Percentiles rank a stretch among this genome's conserved stretches.
phyloP scores from a whole-genome alignment of 2,888 invertebrate genomes.

The Lymantria dispar region DNA sequence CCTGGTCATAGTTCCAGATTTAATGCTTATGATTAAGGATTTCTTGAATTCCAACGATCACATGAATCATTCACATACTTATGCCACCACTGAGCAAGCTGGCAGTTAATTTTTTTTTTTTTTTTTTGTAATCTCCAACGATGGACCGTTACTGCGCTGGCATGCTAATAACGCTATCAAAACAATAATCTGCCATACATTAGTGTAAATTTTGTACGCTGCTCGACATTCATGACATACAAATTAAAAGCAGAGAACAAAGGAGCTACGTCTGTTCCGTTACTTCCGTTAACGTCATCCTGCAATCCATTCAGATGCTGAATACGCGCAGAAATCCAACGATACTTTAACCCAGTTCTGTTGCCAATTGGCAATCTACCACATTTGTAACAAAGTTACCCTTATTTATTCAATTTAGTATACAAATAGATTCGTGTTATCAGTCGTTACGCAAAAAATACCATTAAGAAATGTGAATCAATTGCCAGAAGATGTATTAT shows the following conservation, averaged over 20 bases:
- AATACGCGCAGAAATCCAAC: conserved; percentile 41
- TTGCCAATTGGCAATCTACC: conserved; percentile 36
- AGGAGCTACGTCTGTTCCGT: conserved; percentile 48
- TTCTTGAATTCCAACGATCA: too few species aligned
- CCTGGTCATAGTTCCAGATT: too few species aligned
- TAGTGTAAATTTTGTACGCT: conserved; percentile 33
- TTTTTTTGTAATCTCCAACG: conserved; percentile 9
- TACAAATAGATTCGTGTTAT: conserved; percentile 11
- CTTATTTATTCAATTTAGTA: conserved; percentile 11
- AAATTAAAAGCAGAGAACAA: conserved; percentile 52
- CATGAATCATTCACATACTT: too few species aligned
- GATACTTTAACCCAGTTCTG: conserved; percentile 42
- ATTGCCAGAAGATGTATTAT: too few species aligned
- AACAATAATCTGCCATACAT: conserved; percentile 21
- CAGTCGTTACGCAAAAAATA: too few species aligned
- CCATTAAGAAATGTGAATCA: too few species aligned
- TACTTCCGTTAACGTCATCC: conserved; percentile 56
- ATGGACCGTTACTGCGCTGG: conserved; percentile 21
- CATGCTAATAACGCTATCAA: conserved; percentile 17
- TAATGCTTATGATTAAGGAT: too few species aligned
- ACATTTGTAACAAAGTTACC: conserved; percentile 24
- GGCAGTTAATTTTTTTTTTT: conserved; percentile 1
- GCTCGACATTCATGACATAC: conserved; percentile 50
- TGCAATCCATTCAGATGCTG: conserved; percentile 40
- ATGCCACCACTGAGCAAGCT: too few species aligned